These are phyloP conservation scores for Chauna torquata DNA, from an alignment of 2,113 vertebrate species.

Conservation along the genomic window DNA sequence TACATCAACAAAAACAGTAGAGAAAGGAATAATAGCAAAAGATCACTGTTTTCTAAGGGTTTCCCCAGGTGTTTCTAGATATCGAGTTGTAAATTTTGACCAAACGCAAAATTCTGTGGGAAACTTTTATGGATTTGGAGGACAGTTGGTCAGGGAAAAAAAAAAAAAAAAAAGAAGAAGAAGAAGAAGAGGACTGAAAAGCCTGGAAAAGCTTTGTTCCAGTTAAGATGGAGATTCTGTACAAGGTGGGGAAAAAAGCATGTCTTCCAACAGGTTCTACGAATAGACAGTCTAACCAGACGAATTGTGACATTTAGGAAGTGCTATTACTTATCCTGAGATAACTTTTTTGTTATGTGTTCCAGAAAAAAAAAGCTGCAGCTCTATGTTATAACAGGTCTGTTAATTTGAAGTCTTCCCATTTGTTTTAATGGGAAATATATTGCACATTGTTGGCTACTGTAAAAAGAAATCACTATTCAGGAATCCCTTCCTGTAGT, in stretches of 20 bases:
- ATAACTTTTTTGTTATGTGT: background rate
- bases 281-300: background rate
- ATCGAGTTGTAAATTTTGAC: background rate
- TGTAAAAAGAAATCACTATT: background rate
- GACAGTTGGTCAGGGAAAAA: background rate
- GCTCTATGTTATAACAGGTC: background rate
- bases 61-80: background rate
- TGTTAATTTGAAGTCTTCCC: background rate
- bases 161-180: background rate
- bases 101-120: background rate
- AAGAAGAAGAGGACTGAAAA: background rate
- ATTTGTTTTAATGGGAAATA: background rate
- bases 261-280: background rate
- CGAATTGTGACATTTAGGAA: background rate
- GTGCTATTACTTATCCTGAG: background rate
- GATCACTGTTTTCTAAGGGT: background rate
- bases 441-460: background rate
- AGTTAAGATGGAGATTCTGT: background rate
- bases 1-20: fast-evolving
- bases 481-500: background rate
- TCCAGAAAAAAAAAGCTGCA: background rate
- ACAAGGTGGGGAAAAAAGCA: background rate
- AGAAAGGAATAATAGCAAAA: background rate
- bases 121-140: background rate
- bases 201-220: background rate